Base-by-base conservation (phyloP, 2,888 invertebrate genomes). In the Galerucella pusilla region DNA sequence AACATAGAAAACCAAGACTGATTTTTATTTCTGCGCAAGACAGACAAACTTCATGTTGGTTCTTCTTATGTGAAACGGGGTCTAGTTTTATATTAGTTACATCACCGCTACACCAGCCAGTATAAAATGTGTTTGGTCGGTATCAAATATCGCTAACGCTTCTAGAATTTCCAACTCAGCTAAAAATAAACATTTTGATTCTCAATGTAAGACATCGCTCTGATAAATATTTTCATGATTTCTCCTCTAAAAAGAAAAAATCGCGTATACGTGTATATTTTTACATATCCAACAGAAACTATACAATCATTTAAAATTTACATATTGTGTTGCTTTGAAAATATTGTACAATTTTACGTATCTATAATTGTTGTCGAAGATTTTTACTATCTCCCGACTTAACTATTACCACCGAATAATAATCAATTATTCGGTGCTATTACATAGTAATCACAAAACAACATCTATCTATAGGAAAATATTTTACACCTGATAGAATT, bases 321-420 rank as follows among this genome's bases (percentile, higher is more conserved):
- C 84, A 83, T 80, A 81, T 81, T 82, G 80, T 81, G 78, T 79
- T 75, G 81, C 81, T 80, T 81, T 79, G 81, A 83, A 84, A 84
- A 86, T 87, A 88, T 88, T 88, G 88, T 88, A 88, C 88, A 87
- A 85, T 84, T 85, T 88, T 88, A 88, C 88, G 88, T 88, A 88
- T 88, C 85, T 88, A 76, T 71, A 85, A 84, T 84, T 84, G 83
- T 82, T 82, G 79, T 77, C 80, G 81, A 81, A 83, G 82, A 84
- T 77, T 80, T 78, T 75, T 64, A 74, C 61, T 71, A 25, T 28
- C 80, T 79, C 80, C 57, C 20, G 76, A 81, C 81, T 64, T 80
- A 84, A 81, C 81, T 84, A 81, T 20, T 20, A 20, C 20, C 20
- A 20, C 20, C 20, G 20, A 20, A 20, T 20, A 20, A 20, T 20